Evolutionary conservation across 2,888 invertebrate species (phyloP), one percentile per base, ranked within the genome.

Genomic region (Drosophila mayaguana): DNA sequence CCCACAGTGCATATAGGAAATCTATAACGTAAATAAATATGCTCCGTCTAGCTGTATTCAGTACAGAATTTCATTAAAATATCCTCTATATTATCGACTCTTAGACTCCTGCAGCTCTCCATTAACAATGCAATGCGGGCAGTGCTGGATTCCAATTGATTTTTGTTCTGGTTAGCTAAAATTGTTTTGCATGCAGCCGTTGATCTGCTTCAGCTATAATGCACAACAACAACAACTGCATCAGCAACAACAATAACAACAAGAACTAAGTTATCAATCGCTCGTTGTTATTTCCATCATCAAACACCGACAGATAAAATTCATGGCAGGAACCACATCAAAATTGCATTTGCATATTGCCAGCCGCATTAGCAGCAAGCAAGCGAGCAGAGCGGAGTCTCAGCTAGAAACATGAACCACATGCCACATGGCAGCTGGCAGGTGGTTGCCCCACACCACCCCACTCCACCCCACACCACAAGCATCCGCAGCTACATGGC

Each of bases 291-390:
- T 70, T 66, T 50, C 32, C 64, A 75, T 34, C 57, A 48, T 54
- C 63, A 46, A 63, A 64, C 51, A 48, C 50, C 28, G 54, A 46
- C 42, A 34, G 54, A 60, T 53, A 56, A 57, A 63, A 64, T 40
- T 42, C 46, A 48, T 34, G 42, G 20, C 70, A 63, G 66, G 42
- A 46, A 65, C 60, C 77, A 59, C 55, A 71, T 70, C 60, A 64
- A 78, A 84, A 87, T 84, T 82, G 70, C 82, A 86, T 86, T 86
- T 86, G 88, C 86, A 89, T 87, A 79, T 34, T 72, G 62, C 59
- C 72, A 60, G 66, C 68, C 69, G 64, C 66, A 81, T 75, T 72
- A 75, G 66, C 74, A 67, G 50, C 34, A 55, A 43, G 43, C 55
- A 59, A 16, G 6, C 45, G 32, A 11, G 32, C 22, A 45, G 22